These are phyloP conservation scores for Nematostella vectensis DNA, from an alignment of 92 coral and sea anemone species.

Conservation along the genomic window DNA sequence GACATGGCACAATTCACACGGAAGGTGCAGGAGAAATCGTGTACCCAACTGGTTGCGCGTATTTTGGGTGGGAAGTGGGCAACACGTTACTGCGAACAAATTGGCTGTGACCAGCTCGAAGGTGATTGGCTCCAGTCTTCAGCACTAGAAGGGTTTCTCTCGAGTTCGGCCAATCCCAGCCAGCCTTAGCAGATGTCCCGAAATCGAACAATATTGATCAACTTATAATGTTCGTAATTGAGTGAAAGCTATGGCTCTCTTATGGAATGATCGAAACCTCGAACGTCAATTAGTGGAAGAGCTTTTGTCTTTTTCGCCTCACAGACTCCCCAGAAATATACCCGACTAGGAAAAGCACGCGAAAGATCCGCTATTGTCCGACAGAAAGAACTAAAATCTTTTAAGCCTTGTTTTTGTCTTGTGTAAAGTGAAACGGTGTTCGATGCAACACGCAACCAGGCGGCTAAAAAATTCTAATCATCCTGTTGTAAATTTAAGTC, in stretches of 20 bases:
- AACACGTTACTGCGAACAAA: constrained; percentile 72
- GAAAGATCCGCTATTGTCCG: constrained; percentile 6
- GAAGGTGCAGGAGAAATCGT: too few species aligned
- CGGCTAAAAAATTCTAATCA: not conserved
- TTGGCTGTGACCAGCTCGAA: constrained; percentile 85
- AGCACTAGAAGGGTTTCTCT: constrained; percentile 83
- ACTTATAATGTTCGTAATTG: constrained; percentile 90
- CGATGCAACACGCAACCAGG: not conserved
- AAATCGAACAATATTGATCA: constrained; percentile 96
- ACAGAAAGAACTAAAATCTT: not conserved
- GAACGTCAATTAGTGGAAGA: constrained; percentile 58
- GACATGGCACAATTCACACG: constrained; percentile 24
- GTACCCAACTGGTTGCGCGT: constrained; percentile 32
- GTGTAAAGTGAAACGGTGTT: not conserved
- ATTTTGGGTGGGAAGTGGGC: constrained; percentile 47
- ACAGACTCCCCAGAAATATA: constrained; percentile 34
- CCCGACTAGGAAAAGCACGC: constrained; percentile 12
- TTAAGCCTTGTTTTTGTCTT: constrained; percentile 1
- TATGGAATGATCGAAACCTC: constrained; percentile 54
- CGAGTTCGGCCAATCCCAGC: constrained; percentile 73
- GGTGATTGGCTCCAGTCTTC: constrained; percentile 67
- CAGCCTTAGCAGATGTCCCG: constrained; percentile 91
- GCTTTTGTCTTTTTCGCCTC: constrained; percentile 39
- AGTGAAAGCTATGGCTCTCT: constrained; percentile 66
- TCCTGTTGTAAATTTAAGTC: not conserved